Evolutionary conservation across 2,888 invertebrate species (phyloP), one percentile per base, ranked within the genome.

Genomic region (Gnatocerus cornutus): DNA sequence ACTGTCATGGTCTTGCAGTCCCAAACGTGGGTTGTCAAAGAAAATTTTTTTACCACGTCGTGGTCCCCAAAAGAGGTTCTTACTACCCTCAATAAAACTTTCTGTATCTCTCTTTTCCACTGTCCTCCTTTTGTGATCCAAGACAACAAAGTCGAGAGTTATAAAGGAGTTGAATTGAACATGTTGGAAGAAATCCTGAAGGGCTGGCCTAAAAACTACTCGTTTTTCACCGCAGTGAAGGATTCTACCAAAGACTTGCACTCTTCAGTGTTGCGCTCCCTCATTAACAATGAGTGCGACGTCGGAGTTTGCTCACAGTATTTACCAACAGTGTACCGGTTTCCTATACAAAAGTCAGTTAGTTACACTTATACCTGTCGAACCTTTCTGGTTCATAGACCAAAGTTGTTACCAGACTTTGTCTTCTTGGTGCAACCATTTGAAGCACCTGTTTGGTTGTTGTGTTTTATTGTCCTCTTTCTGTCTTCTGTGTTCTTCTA

Each of bases 311-410:
- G 62, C 16, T 62, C 62, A 0, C 39, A 16, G 46, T 62, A 50
- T 48, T 12, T 33, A 13, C 37, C 16, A 13, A 7, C 33, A 39
- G 48, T 37, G 0, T 39, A 39, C 27, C 33, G 29, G 16, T 62
- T 45, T 13, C 10, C 33, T 21, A 39, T 41, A 48, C 16, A 27
- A 37, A 50, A 48, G 33, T 46, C 46, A 7, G 37, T 39, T 14
- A 16, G 7, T 13, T 66, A 66, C 43, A 33, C 39, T 3, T 37
- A 8, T 0, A 66, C 39, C 1, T 66, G 66, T 14, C 29, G 39
- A 14, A 56, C 16, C 4, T 56, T 66, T 10, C 30, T 66, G 37
- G 66, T 66, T 9, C 50, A 39, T 7, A 61, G 48, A 48, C 43
- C 61, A 12, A 29, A 27, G 12, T 13, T 46, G 5, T 13, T 61